Percentiles rank a stretch among this genome's conserved stretches.
Conservation (phyloP, 2,888 invertebrate species). For the Campaea margaritaria region DNA sequence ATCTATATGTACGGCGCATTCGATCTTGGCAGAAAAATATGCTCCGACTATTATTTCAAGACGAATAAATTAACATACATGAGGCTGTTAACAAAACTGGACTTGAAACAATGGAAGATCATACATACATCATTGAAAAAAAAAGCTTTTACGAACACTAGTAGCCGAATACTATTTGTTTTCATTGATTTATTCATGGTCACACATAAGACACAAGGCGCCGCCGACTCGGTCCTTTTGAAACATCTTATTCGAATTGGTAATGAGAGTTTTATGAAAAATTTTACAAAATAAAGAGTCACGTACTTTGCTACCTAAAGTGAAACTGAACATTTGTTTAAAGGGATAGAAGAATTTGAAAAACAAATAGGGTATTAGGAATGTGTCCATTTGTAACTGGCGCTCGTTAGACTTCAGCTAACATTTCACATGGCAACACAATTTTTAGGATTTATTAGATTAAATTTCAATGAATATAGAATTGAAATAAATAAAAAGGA, state of each 20-base stretch:
- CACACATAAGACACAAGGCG: constrained; percentile 74
- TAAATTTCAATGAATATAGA: neutral
- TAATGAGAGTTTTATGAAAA: constrained; percentile 75
- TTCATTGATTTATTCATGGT: constrained; percentile 85
- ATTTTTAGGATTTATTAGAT: neutral
- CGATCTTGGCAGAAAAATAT: constrained; percentile 79
- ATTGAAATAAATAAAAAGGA: no score
- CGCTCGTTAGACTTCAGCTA: constrained; percentile 14
- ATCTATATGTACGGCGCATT: constrained; percentile 78
- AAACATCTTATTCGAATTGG: constrained; percentile 76
- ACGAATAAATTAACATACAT: constrained; percentile 81
- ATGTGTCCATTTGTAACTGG: constrained; percentile 30
- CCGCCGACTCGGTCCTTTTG: constrained; percentile 77
- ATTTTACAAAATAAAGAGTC: constrained; percentile 73
- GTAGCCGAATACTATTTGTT: constrained; percentile 84
- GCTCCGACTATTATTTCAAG: constrained; percentile 78
- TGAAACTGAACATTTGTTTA: constrained; percentile 69
- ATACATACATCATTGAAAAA: constrained; percentile 72
- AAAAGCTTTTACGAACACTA: constrained; percentile 77
- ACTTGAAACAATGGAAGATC: constrained; percentile 77
- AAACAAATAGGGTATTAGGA: constrained; percentile 52
- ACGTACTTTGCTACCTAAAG: constrained; percentile 65
- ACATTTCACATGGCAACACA: neutral
- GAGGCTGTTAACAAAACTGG: constrained; percentile 73
- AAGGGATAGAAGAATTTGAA: constrained; percentile 58